phyloP scores from a whole-genome alignment of 2,113 vertebrate genomes.

The Sciurus niger region DNA sequence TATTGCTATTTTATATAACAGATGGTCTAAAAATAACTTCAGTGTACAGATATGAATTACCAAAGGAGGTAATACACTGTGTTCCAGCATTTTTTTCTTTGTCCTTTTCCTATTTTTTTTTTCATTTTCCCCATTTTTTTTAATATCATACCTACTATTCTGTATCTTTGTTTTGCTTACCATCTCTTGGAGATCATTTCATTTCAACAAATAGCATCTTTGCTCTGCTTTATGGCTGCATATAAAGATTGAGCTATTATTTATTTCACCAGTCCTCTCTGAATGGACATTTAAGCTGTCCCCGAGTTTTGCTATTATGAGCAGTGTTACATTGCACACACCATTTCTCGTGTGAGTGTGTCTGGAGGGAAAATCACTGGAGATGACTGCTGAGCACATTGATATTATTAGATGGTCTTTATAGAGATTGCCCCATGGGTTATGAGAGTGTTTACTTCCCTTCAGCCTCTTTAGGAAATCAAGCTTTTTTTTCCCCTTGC shows the following conservation, averaged over 20 bases:
- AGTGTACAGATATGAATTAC: background rate
- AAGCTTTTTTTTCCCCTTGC: background rate
- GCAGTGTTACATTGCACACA: fast-evolving
- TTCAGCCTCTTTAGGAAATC: background rate
- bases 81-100: background rate
- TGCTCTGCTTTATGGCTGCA: too few relatives aligned
- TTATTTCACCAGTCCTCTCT: too few relatives aligned
- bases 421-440: background rate
- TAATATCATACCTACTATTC: too few relatives aligned
- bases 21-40: background rate
- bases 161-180: background rate
- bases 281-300: background rate
- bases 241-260: background rate
- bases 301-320: background rate
- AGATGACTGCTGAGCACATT: background rate
- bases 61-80: background rate
- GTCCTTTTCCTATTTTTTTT: background rate
- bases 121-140: background rate
- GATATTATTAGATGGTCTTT: background rate
- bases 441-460: background rate
- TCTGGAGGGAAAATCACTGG: background rate
- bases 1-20: background rate
- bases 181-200: too few relatives aligned
- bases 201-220: background rate
- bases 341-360: background rate